Conservation (phyloP, 2,797 vertebrate species). For the Amphiprion clarkii region DNA sequence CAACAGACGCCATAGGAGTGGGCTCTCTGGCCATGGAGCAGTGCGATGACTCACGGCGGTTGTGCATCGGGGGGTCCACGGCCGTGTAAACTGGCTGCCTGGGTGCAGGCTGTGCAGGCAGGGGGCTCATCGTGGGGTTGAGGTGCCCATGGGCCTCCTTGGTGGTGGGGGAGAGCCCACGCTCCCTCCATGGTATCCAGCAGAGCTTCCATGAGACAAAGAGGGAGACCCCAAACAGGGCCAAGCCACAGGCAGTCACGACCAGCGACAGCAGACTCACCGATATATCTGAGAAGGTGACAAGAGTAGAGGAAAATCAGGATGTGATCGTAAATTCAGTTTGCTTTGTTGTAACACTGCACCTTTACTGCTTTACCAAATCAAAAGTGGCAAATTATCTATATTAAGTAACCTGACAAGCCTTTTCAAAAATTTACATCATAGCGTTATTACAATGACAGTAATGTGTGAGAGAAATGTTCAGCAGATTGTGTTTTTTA, state of each 20-base stretch:
- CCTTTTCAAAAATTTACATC: not conserved
- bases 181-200: constrained; percentile 99
- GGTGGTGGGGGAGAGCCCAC: constrained; percentile 87
- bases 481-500: not conserved
- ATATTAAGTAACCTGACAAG: not conserved
- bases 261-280: constrained; percentile 95
- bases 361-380: not conserved
- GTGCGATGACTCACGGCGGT: constrained; percentile 88
- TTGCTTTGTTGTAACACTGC: constrained; percentile 1
- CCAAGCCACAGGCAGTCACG: constrained; percentile 96
- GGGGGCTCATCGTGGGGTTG: constrained; percentile 76
- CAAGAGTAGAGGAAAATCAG: constrained; percentile 22
- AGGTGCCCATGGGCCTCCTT: constrained; percentile 88
- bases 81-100: constrained; percentile 92
- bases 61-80: constrained; percentile 88
- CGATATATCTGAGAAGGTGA: constrained; percentile 90
- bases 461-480: not conserved
- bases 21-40: constrained; percentile 87
- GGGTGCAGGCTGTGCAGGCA: constrained; percentile 73
- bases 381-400: not conserved
- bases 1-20: constrained; percentile 89
- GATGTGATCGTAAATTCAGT: constrained; percentile 5
- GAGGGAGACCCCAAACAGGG: constrained; percentile 96
- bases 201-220: constrained; percentile 99
- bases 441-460: not conserved